phyloP scores from a whole-genome alignment of 2,797 vertebrate genomes.

The Scolopax bukidnonensis region DNA sequence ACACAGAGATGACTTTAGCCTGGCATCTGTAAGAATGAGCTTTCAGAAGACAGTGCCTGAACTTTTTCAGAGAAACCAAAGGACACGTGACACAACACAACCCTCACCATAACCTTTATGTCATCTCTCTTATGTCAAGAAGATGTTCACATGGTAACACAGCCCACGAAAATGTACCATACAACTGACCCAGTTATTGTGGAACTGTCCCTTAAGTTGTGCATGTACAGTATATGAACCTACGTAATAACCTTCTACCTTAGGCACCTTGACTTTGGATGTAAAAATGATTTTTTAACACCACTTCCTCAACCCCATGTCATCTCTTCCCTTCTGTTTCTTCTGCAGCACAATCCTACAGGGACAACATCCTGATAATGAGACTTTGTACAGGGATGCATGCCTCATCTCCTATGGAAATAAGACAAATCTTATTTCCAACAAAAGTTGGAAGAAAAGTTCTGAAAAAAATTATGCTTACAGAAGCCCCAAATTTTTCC shows the following conservation, averaged over 20 bases:
- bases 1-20: not conserved
- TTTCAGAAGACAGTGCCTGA: accelerated
- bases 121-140: not conserved
- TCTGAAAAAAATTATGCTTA: not conserved
- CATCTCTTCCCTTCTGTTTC: not conserved
- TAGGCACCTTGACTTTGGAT: not conserved
- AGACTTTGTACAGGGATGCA: not conserved
- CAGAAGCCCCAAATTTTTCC: not conserved
- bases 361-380: no score
- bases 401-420: not conserved
- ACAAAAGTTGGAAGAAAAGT: not conserved
- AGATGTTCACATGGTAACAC: not conserved
- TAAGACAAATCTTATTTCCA: not conserved
- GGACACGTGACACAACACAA: not conserved
- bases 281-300: not conserved
- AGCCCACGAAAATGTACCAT: not conserved
- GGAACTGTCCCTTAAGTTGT: not conserved
- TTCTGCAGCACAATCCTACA: not conserved
- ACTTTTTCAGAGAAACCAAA: not conserved
- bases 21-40: not conserved
- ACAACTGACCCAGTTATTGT: not conserved
- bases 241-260: not conserved
- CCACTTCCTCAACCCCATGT: not conserved
- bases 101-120: not conserved
- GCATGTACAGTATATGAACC: accelerated